A percentile compares a stretch with the other conserved stretches of the same genome.
phyloP scores from a whole-genome alignment of 2,888 invertebrate genomes.

The Drosophila kokeensis region DNA sequence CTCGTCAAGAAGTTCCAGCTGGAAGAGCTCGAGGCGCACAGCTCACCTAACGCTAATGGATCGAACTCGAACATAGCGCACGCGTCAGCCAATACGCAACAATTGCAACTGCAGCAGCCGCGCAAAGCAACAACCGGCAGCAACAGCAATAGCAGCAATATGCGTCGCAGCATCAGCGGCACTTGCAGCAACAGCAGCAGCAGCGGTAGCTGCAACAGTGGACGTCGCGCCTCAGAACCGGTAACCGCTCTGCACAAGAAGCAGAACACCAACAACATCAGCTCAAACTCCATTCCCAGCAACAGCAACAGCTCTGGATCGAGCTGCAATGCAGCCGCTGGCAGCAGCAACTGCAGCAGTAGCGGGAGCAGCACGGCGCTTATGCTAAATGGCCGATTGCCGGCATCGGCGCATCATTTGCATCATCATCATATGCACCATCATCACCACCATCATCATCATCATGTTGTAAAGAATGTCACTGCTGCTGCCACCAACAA shows the following conservation, averaged over 20 bases:
- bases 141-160: conserved; percentile 38
- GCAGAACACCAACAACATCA: conserved; percentile 43
- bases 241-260: conserved; percentile 70
- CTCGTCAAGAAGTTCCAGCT: conserved; percentile 85
- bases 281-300: conserved; percentile 23
- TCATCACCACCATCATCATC: conserved; percentile 75
- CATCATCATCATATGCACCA: conserved; percentile 75
- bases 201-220: conserved; percentile 42
- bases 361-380: conserved; percentile 44
- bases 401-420: conserved; percentile 59
- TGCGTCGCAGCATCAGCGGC: conserved; percentile 39
- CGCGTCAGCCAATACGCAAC: conserved; percentile 21
- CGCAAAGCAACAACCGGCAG: conserved; percentile 44
- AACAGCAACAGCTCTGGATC: conserved; percentile 26
- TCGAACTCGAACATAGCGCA: conserved; percentile 20
- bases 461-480: conserved; percentile 77
- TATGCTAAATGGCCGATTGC: conserved; percentile 49
- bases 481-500: conserved; percentile 83
- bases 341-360: conserved; percentile 23
- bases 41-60: conserved; percentile 14
- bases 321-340: conserved; percentile 31
- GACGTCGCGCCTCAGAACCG: conserved; percentile 76
- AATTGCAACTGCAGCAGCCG: conserved; percentile 40
- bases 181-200: conserved; percentile 35
- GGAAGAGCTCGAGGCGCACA: conserved; percentile 64